Conservation (phyloP, 2,113 vertebrate genomes). For the Zingel zingel region DNA sequence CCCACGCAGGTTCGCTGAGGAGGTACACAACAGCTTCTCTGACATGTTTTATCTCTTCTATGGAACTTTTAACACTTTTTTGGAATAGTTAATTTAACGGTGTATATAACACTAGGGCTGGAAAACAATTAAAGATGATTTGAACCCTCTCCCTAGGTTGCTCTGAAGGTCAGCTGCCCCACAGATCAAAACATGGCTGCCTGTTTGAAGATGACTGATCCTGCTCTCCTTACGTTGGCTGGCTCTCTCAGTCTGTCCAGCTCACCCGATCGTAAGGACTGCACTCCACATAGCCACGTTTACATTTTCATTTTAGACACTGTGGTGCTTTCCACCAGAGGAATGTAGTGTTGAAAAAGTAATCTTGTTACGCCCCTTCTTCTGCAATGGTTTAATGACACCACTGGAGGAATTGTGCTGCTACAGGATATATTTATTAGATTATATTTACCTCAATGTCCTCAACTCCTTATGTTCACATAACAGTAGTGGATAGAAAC, state of each 20-base stretch:
- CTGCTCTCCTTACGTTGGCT: conserved; percentile 84
- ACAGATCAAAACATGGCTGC: conserved; percentile 80
- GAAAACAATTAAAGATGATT: background rate
- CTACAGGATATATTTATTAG: background rate
- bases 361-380: background rate
- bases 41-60: background rate
- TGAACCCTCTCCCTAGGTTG: conserved; percentile 82
- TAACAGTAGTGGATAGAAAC: background rate
- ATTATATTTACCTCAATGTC: background rate
- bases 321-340: background rate
- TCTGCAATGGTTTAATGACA: background rate
- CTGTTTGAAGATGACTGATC: conserved; percentile 87
- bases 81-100: background rate
- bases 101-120: background rate
- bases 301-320: conserved; percentile 3
- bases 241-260: conserved; percentile 72
- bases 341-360: background rate
- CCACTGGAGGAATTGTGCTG: background rate
- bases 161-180: conserved; percentile 87
- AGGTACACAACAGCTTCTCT: conserved; percentile 74
- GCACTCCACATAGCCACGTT: background rate
- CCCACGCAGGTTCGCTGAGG: conserved; percentile 85
- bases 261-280: conserved; percentile 78
- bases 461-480: background rate
- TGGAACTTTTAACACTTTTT: background rate